Conservation (phyloP, 2,797 vertebrate genomes). For the Yasuhikotakia modesta region DNA sequence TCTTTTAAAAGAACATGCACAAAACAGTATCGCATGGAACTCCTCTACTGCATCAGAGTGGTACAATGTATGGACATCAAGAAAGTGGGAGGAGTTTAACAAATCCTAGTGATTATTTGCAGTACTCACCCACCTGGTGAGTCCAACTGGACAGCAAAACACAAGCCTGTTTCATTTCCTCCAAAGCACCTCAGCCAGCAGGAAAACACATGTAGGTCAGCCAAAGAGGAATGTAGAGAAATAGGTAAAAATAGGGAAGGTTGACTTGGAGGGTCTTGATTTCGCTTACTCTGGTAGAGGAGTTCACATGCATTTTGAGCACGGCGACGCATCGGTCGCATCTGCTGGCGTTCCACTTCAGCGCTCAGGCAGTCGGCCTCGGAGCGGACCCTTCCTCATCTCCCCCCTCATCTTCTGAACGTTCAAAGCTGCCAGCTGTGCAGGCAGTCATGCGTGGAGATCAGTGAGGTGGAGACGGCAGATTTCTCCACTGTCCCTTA, state of each 20-base stretch:
- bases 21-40: neutral
- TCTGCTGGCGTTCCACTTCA: constrained; percentile 69
- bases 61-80: neutral
- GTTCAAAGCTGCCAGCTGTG: constrained; percentile 45
- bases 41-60: neutral
- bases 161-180: constrained; percentile 63
- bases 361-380: constrained; percentile 48
- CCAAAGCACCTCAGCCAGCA: constrained; percentile 65
- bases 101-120: constrained; percentile 17
- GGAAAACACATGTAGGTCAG: constrained; percentile 60
- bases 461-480: constrained; percentile 52
- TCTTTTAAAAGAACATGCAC: neutral
- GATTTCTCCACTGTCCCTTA: constrained; percentile 38
- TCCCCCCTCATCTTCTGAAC: constrained; percentile 45
- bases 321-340: constrained; percentile 66
- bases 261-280: constrained; percentile 23
- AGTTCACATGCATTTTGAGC: constrained; percentile 41
- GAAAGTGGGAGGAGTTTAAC: constrained; percentile 19
- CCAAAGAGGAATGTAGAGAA: constrained; percentile 36
- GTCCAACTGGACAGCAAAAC: constrained; percentile 64
- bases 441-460: constrained; percentile 47
- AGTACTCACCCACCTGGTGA: constrained; percentile 56
- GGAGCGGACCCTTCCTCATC: constrained; percentile 53
- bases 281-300: constrained; percentile 19
- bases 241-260: constrained; percentile 34